Percentiles rank a stretch among this genome's conserved stretches.
phyloP scores from a whole-genome alignment of 2,888 invertebrate species.

The Drosophila kambysellisi region DNA sequence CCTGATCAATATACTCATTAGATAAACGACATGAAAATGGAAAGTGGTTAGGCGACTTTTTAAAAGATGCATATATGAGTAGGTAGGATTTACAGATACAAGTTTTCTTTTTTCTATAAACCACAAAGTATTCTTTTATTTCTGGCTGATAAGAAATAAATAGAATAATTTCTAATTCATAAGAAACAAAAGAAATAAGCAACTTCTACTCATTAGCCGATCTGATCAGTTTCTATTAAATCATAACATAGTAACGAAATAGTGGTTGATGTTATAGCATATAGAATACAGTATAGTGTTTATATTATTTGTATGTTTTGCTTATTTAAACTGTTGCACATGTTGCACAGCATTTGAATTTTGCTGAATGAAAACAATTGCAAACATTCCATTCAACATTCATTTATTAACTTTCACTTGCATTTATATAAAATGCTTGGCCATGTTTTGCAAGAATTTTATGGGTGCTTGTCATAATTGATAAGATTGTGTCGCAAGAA shows the following conservation, averaged over 20 bases:
- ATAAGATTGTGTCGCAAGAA: slow-evolving; percentile 27
- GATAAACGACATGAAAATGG: slow-evolving; percentile 49
- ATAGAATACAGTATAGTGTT: background rate
- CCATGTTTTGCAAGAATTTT: slow-evolving; percentile 6
- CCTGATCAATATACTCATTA: slow-evolving; percentile 57
- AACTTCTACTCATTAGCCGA: background rate
- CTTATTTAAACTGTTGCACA: background rate
- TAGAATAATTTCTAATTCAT: background rate
- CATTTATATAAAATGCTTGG: background rate
- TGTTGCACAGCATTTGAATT: background rate
- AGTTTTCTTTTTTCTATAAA: background rate
- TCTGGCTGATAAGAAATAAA: background rate
- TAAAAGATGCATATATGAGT: background rate
- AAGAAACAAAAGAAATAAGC: background rate
- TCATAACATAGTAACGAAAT: background rate
- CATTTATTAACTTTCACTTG: slow-evolving; percentile 5
- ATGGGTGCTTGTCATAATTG: slow-evolving; percentile 2
- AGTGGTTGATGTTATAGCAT: background rate
- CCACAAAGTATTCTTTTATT: background rate
- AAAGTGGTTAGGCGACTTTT: slow-evolving; percentile 52
- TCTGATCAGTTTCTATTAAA: background rate
- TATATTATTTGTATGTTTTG: background rate
- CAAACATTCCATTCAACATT: background rate
- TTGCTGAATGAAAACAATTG: background rate
- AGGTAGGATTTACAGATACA: background rate